These are phyloP conservation scores for Brenthis ino DNA, from an alignment of 2,888 invertebrate genomes.

Conservation along the genomic window DNA sequence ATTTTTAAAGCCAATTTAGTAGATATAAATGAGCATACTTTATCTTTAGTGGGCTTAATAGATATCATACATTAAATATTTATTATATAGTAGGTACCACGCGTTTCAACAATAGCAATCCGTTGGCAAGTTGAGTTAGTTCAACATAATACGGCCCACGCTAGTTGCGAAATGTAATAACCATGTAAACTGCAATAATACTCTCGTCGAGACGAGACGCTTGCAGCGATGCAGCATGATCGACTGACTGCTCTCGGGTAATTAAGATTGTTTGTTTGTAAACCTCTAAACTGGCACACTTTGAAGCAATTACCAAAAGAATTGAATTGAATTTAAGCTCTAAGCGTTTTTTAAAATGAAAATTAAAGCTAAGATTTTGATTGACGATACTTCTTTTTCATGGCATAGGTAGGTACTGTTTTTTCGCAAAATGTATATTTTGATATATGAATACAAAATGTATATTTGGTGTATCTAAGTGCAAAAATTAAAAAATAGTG, in stretches of 20 bases:
- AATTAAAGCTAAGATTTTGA: too few relatives aligned
- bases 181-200: conserved; percentile 20
- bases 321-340: too few relatives aligned
- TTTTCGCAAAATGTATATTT: too few relatives aligned
- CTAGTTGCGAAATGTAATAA: conserved; percentile 22
- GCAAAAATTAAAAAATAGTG: too few relatives aligned
- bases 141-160: conserved; percentile 4
- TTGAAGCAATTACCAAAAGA: not conserved
- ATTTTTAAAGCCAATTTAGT: too few relatives aligned
- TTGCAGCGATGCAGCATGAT: conserved; percentile 13
- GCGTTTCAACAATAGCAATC: not conserved
- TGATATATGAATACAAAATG: too few relatives aligned
- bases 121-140: conserved; percentile 16
- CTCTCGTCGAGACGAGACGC: conserved; percentile 6
- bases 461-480: too few relatives aligned
- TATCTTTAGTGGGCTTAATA: not conserved
- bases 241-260: conserved; percentile 4
- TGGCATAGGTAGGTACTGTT: too few relatives aligned
- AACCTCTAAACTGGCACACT: conserved; percentile 3
- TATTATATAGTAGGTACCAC: not conserved
- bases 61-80: not conserved
- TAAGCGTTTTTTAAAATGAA: not conserved
- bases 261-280: conserved; percentile 8
- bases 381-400: too few relatives aligned
- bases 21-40: not conserved